phyloP scores from a whole-genome alignment of 2,797 vertebrate species.

The Poecile montanus region DNA sequence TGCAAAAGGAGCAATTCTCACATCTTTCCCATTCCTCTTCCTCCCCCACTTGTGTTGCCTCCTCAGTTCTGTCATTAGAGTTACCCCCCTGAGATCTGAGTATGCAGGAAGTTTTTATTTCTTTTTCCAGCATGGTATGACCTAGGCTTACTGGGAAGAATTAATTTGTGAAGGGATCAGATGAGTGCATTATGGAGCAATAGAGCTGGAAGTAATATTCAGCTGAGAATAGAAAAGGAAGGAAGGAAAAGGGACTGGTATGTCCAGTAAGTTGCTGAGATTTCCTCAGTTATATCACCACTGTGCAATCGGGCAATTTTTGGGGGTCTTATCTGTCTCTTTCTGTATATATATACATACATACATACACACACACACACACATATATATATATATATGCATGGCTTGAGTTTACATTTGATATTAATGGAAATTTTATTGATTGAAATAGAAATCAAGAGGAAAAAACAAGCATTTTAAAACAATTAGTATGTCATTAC shows the following conservation, averaged over 20 bases:
- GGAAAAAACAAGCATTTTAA: background rate
- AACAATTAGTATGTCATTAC: background rate
- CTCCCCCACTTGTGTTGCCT: background rate
- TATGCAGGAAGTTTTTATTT: background rate
- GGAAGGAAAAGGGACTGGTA: background rate
- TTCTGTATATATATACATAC: background rate
- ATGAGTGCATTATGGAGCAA: background rate
- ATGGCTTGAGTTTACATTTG: background rate
- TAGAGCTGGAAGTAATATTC: background rate
- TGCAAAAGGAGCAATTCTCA: background rate
- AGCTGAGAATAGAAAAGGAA: background rate
- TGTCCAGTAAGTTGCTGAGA: background rate
- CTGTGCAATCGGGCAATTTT: rapidly evolving
- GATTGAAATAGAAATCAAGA: background rate
- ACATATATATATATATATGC: background rate
- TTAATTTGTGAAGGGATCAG: background rate
- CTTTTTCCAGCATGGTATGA: background rate
- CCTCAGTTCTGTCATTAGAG: background rate
- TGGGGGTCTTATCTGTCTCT: background rate
- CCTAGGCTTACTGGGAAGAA: background rate
- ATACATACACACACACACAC: too few species aligned
- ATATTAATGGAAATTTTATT: background rate
- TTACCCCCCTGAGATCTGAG: background rate
- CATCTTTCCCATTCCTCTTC: background rate
- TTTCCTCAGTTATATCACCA: background rate